Conservation (phyloP, 2,113 vertebrate species). For the Megaceryle maxima region DNA sequence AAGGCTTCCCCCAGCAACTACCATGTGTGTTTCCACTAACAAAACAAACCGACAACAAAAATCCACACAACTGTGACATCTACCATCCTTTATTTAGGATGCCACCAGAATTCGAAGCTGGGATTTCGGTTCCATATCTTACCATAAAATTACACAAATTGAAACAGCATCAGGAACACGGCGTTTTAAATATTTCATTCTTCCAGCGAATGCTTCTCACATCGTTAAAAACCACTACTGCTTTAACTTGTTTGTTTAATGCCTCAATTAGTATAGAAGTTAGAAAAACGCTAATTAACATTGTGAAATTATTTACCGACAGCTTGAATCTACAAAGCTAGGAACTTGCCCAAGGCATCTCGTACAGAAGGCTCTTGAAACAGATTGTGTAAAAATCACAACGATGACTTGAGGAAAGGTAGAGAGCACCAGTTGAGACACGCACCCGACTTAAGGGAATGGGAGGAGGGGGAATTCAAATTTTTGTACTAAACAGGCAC, state of each 20-base stretch:
- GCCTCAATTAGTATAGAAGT: conserved; percentile 63
- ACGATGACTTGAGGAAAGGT: conserved; percentile 45
- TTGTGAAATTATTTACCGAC: conserved; percentile 65
- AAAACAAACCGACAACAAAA: not conserved
- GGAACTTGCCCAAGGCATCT: conserved; percentile 56
- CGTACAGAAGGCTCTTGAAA: conserved; percentile 66
- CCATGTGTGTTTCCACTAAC: not conserved
- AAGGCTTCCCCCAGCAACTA: not conserved
- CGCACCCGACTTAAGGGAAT: not conserved
- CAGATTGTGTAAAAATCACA: conserved; percentile 62
- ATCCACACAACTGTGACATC: not conserved
- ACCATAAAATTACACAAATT: not conserved
- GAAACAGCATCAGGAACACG: conserved; percentile 5
- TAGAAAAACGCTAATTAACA: conserved; percentile 72
- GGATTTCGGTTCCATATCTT: not conserved
- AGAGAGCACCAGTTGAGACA: conserved; percentile 48
- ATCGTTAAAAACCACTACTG: conserved; percentile 25
- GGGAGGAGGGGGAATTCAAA: not conserved
- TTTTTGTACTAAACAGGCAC: not conserved
- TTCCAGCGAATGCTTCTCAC: conserved; percentile 8
- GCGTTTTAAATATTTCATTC: not conserved
- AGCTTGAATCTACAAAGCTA: conserved; percentile 69
- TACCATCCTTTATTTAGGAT: not conserved
- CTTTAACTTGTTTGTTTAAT: conserved; percentile 66
- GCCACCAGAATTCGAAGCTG: not conserved